These are phyloP conservation scores for Gobiocypris rarus DNA, from an alignment of 2,113 vertebrate genomes.

Conservation along the genomic window DNA sequence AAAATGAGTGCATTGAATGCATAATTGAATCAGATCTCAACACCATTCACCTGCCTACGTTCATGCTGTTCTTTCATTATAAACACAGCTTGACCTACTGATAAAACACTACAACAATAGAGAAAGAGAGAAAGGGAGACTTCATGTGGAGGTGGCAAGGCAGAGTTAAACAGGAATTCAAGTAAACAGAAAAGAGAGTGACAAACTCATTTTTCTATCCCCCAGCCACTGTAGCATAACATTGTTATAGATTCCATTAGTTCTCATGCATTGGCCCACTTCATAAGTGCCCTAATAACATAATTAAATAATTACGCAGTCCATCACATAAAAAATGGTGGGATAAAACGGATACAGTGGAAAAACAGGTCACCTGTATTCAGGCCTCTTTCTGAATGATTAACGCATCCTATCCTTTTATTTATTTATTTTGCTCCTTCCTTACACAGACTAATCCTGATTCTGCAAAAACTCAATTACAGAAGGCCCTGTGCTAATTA, in stretches of 20 bases:
- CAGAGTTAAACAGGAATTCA: neutral
- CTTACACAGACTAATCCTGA: conserved; percentile 44
- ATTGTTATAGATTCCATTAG: conserved; percentile 14
- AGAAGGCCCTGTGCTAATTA: conserved; percentile 58
- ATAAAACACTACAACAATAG: conserved; percentile 33
- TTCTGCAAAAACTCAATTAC: conserved; percentile 57
- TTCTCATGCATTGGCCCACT: conserved; percentile 3
- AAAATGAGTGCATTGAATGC: conserved; percentile 14
- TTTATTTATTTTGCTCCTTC: conserved; percentile 43
- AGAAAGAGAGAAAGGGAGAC: neutral
- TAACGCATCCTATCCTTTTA: conserved; percentile 19
- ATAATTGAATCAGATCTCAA: conserved; percentile 47
- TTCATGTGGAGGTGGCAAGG: neutral
- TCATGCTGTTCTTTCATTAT: conserved; percentile 49
- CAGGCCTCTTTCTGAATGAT: conserved; percentile 23
- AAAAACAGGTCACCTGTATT: conserved; percentile 39
- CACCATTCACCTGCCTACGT: conserved; percentile 45
- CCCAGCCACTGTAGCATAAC: neutral
- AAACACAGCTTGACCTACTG: conserved; percentile 51
- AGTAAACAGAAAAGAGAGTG: neutral
- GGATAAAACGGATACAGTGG: neutral
- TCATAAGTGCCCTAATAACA: conserved; percentile 27
- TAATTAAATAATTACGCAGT: conserved; percentile 36
- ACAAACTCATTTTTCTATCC: neutral
- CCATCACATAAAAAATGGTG: conserved; percentile 17